These are phyloP conservation scores for Aurelia sp. DNA, from an alignment of 30 jellyfish, hydroid and myxozoan species.

Conservation along the genomic window DNA sequence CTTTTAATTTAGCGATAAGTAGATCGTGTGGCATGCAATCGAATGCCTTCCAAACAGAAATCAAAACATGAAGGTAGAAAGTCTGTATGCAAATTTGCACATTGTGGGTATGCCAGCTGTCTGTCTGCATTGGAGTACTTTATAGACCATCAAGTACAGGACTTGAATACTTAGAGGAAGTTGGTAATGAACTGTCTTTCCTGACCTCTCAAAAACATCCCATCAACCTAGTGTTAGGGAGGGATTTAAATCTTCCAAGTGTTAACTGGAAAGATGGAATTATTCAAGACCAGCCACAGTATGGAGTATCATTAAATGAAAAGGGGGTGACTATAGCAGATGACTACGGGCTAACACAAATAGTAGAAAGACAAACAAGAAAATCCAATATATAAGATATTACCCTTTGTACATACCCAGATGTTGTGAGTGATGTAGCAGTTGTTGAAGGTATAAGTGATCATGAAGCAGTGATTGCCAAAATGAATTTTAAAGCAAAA, in stretches of 20 bases:
- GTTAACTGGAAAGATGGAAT: conserved; percentile 1
- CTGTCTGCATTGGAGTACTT: too few relatives aligned
- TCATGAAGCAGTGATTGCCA: conserved; percentile 11
- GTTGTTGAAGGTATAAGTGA: conserved; percentile 20
- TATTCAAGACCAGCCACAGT: neutral
- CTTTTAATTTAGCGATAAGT: too few relatives aligned
- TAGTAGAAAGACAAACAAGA: conserved; percentile 12
- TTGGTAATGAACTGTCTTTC: conserved; percentile 11
- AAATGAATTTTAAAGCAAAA: too few relatives aligned
- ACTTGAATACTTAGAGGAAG: conserved; percentile 15
- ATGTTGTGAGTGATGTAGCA: conserved; percentile 1
- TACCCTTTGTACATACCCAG: conserved; percentile 13
- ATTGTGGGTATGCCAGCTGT: too few relatives aligned
- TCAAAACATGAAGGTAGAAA: too few relatives aligned
- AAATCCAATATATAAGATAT: neutral
- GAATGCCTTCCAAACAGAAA: too few relatives aligned
- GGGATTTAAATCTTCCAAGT: conserved; percentile 27
- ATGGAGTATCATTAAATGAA: too few relatives aligned
- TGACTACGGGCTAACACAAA: conserved; percentile 7
- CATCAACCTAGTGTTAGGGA: conserved; percentile 19
- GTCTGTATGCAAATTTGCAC: too few relatives aligned
- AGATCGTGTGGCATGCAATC: too few relatives aligned
- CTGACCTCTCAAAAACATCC: conserved; percentile 24
- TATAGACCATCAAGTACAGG: conserved; percentile 22
- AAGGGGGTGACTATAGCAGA: neutral